These are phyloP conservation scores for Anolis carolinensis DNA, from an alignment of 2,113 vertebrate genomes.

Conservation along the genomic window DNA sequence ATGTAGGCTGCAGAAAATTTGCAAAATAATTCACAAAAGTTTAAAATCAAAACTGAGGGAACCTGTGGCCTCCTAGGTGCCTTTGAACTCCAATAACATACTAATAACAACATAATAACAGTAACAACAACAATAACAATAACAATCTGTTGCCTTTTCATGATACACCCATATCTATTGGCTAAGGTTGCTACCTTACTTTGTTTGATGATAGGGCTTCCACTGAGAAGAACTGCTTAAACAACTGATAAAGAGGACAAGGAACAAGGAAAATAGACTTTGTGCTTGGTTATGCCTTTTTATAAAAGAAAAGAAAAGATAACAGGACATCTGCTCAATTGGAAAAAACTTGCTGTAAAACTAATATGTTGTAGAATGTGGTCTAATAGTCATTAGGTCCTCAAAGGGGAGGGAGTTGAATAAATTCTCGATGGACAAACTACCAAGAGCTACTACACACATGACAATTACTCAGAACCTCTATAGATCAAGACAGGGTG, in stretches of 20 bases:
- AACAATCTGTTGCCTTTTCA: no score
- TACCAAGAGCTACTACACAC: background rate
- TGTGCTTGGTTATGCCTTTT: background rate
- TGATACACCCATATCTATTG: no score
- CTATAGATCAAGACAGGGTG: no score
- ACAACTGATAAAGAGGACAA: background rate
- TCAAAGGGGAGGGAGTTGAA: background rate
- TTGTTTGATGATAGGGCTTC: no score
- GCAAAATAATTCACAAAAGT: background rate
- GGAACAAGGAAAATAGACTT: background rate
- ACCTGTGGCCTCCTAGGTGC: background rate
- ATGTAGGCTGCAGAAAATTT: background rate
- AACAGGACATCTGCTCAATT: no score
- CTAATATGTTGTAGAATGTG: no score
- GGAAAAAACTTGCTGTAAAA: no score
- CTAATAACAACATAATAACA: no score
- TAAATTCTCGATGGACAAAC: background rate
- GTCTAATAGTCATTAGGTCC: background rate
- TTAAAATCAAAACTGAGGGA: background rate
- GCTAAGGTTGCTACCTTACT: no score
- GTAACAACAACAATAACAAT: no score
- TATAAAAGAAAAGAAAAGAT: no score
- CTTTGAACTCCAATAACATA: background rate
- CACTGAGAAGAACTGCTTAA: background rate
- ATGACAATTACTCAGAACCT: background rate